Evolutionary conservation across 2,113 vertebrate species (phyloP).

Genomic region (Brachyhypopomus gauderio): DNA sequence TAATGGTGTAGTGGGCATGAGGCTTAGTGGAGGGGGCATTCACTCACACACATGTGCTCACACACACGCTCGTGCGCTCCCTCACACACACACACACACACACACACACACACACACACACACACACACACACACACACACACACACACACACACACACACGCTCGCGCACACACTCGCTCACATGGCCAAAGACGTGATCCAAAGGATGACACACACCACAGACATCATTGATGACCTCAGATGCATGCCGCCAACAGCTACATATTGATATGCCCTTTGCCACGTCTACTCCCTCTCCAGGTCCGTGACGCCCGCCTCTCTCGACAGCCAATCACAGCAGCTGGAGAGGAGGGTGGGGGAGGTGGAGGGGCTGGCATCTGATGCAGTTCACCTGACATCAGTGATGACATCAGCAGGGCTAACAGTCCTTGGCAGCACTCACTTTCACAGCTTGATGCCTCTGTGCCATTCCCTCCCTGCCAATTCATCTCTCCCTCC

Average conservation of each 20-base stretch:
- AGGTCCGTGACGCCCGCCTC: not conserved
- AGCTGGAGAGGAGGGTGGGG: not conserved
- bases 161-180: not conserved
- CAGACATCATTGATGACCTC: conserved; percentile 44
- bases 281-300: not conserved
- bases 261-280: not conserved
- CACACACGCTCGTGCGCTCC: not conserved
- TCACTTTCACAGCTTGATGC: conserved; percentile 50
- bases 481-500: conserved; percentile 33
- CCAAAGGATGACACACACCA: conserved; percentile 10
- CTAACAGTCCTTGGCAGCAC: conserved; percentile 51
- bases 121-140: not conserved
- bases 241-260: not conserved
- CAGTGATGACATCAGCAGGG: conserved; percentile 52
- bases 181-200: conserved; percentile 4
- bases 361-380: conserved; percentile 19
- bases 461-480: conserved; percentile 38
- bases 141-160: not conserved
- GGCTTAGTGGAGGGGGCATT: not conserved
- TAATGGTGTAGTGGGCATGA: conserved; percentile 27
- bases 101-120: not conserved
- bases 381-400: conserved; percentile 45
- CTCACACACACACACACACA: not conserved
- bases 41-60: not conserved
- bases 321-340: conserved; percentile 40